Base-by-base conservation (phyloP, 2,113 vertebrate species). In the Charina bottae region DNA sequence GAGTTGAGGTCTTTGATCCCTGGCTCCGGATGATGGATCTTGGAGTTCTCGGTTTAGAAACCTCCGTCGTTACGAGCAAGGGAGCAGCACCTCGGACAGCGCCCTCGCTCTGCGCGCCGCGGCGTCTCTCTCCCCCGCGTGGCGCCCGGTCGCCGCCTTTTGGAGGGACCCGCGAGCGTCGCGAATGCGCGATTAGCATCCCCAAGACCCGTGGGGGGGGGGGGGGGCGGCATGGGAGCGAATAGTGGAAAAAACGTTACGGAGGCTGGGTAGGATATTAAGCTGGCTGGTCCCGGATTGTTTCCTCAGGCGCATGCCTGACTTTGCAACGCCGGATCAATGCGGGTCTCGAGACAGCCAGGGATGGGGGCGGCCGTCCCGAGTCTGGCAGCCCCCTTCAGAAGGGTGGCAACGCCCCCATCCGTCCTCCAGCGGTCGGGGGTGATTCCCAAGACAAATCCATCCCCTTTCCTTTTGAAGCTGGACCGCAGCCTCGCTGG, bases 51-150 rank as follows among this genome's bases (percentile, higher is more conserved):
- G 4, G 68, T 7, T 37, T 72, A 15, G 68, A 17, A 72, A 37
- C n/a, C 15, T 6, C n/a, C 2, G 68, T 19, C 68, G 1, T 26
- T 24, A 6, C 78, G 1, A 26, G 12, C 23, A 21, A 1, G 5
- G 33, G 2, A 42, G 7, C 68, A 83, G 89, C 68, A 90, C 89
- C 89, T 15, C 46, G 68, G 89, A 90, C 12, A 83, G 89, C 89
- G 6, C 10, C 55, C 9, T 10, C 9, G 83, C 83, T 6, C 33
- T 4, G 6, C 26, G 5, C 17, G 10, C 78, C 8, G 0, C 21
- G 6, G 15, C 49, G n/a, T 3, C 19, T 85, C 9, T 26, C 68
- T 33, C n/a, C 17, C 64, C 15, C 64, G 23, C 0, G 12, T 13
- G 13, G 4, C 68, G 6, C 68, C 68, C 68, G 13, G 2, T 17